phyloP scores from a whole-genome alignment of 2,797 vertebrate species.

The Thaleichthys pacificus region DNA sequence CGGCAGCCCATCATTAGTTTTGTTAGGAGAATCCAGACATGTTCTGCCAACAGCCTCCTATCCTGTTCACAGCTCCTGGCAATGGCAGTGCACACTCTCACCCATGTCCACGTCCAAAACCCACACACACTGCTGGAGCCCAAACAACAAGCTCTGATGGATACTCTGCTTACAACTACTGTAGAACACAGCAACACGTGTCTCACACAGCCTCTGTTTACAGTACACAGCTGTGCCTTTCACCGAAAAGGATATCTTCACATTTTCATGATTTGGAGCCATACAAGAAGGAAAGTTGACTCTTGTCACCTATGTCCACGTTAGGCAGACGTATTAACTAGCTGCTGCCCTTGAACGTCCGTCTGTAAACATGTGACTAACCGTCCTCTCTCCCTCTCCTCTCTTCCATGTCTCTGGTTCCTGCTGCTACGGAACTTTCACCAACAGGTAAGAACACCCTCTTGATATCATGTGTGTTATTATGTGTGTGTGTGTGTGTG shows the following conservation, averaged over 20 bases:
- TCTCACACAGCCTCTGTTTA: not conserved
- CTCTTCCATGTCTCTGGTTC: constrained; percentile 52
- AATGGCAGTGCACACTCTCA: constrained; percentile 20
- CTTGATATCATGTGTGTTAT: not conserved
- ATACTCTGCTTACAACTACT: constrained; percentile 33
- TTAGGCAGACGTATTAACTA: not conserved
- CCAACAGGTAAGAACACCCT: constrained; percentile 68
- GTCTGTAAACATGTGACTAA: constrained; percentile 43
- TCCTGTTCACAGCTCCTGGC: not conserved
- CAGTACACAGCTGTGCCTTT: not conserved
- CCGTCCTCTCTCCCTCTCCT: constrained; percentile 27
- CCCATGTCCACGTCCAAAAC: constrained; percentile 28
- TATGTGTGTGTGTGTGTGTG: not conserved
- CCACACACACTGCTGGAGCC: constrained; percentile 10
- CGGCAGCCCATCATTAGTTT: constrained; percentile 6
- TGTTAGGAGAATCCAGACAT: constrained; percentile 18
- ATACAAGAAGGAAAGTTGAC: no score
- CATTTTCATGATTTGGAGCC: not conserved
- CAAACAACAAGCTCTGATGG: constrained; percentile 37
- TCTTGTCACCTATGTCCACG: not conserved
- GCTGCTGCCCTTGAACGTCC: no score
- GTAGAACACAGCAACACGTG: constrained; percentile 48
- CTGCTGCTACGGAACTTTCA: constrained; percentile 33
- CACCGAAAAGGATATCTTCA: no score
- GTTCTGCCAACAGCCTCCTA: constrained; percentile 27